Base-by-base conservation (phyloP, 1,140 invertebrate genomes). In the Zaprionus davidi region DNA sequence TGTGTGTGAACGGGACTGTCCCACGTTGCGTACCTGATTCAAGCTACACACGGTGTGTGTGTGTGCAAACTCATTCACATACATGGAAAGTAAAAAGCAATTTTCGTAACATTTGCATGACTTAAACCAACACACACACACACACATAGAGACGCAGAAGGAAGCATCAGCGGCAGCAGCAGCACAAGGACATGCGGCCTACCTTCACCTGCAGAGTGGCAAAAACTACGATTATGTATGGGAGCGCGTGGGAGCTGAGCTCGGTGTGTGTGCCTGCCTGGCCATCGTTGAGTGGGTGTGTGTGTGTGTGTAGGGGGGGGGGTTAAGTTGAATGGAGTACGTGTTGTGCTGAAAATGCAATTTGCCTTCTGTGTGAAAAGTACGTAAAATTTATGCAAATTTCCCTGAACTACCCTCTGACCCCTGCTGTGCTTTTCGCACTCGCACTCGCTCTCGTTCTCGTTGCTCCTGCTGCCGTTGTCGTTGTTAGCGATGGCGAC, bases 361-460 rank as follows among this genome's bases (percentile, higher is more conserved):
- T 87, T 87, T 87, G 84, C 84, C 84, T 84, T 88, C 84, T 84
- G 84, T 87, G 78, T 81, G 84, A 87, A 87, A 87, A 88, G 84
- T 87, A 88, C 84, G 84, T 82, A 88, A 87, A 87, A 87, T 87
- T 88, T 87, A 87, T 87, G 84, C 84, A 87, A 87, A 87, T 87
- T 88, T 87, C 58, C 31, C 56, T 49, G 49, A 34, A 60, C 60
- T 72, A 51, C 81, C 73, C 80, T 77, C 87, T 84, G 84, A 83
- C 80, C 83, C 72, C 64, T 34, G 57, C 20, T 12, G 20, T 22
- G 46, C 46, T 49, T 49, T 49, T 20, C 41, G 11, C 11, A n/a
- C 22, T 20, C 41, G 11, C 11, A n/a, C 22, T 9, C 28, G 24
- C 15, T 6, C 38, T 44, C 41, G n/a, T 11, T 28, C 22, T 24